Evolutionary conservation across 2,113 vertebrate species (phyloP).

Genomic region (Arenaria interpres): DNA sequence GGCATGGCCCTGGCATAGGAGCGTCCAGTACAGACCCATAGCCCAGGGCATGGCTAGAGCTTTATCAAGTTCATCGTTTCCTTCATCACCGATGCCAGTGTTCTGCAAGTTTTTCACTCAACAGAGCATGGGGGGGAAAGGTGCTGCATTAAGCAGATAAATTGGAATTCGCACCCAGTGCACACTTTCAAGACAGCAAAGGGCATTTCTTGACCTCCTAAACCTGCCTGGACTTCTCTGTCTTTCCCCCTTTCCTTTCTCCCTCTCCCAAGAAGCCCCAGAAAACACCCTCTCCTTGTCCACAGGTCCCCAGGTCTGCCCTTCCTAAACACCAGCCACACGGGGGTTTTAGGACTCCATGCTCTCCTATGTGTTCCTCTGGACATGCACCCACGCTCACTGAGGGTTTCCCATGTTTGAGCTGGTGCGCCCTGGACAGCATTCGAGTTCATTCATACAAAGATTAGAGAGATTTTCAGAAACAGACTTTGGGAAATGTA

Average conservation of each 20-base stretch:
- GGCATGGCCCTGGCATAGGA: neutral
- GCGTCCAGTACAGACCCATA: neutral
- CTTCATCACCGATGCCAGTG: neutral
- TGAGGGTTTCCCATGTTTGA: rapidly evolving
- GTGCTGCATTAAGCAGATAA: neutral
- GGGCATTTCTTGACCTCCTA: neutral
- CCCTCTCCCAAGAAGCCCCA: neutral
- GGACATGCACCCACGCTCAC: rapidly evolving
- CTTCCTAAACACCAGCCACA: neutral
- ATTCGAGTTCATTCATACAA: slow-evolving; percentile 44
- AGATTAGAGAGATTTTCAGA: slow-evolving; percentile 67
- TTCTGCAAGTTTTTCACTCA: neutral
- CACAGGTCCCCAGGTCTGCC: neutral
- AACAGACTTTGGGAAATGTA: slow-evolving; percentile 66
- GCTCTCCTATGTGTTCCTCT: rapidly evolving
- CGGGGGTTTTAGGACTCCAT: rapidly evolving
- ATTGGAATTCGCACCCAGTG: neutral
- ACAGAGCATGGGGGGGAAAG: rapidly evolving
- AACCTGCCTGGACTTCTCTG: neutral
- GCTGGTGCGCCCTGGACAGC: neutral
- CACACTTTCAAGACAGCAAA: neutral
- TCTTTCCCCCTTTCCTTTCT: neutral
- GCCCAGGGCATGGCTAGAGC: neutral
- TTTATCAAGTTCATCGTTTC: neutral
- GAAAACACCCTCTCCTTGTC: neutral